Conservation (phyloP, 2,888 invertebrate species). For the Xestia sexstrigata region DNA sequence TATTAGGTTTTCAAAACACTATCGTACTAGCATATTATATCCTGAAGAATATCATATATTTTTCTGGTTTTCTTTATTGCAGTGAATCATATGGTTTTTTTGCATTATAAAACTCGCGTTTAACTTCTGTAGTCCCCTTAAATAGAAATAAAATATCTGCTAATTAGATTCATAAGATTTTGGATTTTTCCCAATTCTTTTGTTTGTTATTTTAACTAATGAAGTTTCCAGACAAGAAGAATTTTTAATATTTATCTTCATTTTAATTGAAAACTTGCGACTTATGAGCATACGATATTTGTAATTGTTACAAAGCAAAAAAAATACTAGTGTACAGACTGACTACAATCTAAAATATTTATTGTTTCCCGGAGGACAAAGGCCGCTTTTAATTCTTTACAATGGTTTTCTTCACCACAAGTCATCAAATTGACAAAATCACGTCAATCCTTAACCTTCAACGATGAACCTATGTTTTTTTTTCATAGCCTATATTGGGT, state of each 20-base stretch:
- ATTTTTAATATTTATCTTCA: neutral
- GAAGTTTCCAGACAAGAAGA: neutral
- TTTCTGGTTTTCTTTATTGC: no score
- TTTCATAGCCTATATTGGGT: no score
- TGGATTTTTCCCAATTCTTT: neutral
- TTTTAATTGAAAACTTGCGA: neutral
- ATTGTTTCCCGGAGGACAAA: neutral
- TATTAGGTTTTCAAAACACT: no score
- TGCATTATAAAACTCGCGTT: no score
- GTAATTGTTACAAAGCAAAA: neutral
- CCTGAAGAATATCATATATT: no score
- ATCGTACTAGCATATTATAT: no score
- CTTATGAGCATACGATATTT: neutral
- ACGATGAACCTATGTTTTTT: no score
- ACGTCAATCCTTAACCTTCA: neutral
- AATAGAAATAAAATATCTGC: constrained; percentile 10
- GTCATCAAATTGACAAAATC: neutral
- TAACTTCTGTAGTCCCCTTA: no score
- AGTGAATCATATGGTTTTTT: no score
- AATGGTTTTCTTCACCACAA: neutral
- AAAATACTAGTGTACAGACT: neutral
- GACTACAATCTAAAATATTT: neutral
- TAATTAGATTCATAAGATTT: constrained; percentile 31
- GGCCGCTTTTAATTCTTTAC: neutral
- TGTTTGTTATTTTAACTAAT: constrained; percentile 4